Percentiles rank a stretch among this genome's conserved stretches.
These are phyloP conservation scores for Agriotes lineatus DNA, from an alignment of 2,888 invertebrate genomes.

Conservation along the genomic window DNA sequence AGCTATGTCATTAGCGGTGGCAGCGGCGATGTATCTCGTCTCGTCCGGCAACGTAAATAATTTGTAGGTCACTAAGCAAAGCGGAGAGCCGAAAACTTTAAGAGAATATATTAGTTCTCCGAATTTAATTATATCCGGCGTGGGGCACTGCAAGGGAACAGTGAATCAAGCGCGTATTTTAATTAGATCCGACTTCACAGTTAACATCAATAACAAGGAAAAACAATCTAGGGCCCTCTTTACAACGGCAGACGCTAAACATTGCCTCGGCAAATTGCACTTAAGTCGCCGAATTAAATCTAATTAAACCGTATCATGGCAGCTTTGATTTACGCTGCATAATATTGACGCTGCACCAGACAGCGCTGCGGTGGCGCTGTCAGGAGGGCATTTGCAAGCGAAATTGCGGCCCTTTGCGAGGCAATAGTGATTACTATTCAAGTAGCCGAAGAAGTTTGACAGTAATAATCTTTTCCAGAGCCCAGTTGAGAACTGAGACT, in stretches of 20 bases:
- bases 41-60: constrained; percentile 21
- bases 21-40: no score
- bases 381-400: not conserved
- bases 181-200: constrained; percentile 51
- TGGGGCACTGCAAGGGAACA: constrained; percentile 41
- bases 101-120: constrained; percentile 40
- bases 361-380: not conserved
- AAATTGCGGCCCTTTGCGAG: not conserved
- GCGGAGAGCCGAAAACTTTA: constrained; percentile 28
- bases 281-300: constrained; percentile 42
- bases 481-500: no score
- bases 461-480: no score
- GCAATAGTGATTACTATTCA: no score
- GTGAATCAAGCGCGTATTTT: constrained; percentile 48
- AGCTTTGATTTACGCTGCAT: constrained; percentile 32
- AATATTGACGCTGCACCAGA: constrained; percentile 9
- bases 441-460: no score
- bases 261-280: constrained; percentile 37
- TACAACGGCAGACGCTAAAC: constrained; percentile 37
- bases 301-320: constrained; percentile 45
- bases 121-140: constrained; percentile 48
- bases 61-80: constrained; percentile 38
- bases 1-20: no score
- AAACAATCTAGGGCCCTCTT: constrained; percentile 48
- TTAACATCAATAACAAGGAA: constrained; percentile 50